These are phyloP conservation scores for Platyrinchus mystaceus DNA, from an alignment of 2,797 vertebrate species.

Conservation along the genomic window DNA sequence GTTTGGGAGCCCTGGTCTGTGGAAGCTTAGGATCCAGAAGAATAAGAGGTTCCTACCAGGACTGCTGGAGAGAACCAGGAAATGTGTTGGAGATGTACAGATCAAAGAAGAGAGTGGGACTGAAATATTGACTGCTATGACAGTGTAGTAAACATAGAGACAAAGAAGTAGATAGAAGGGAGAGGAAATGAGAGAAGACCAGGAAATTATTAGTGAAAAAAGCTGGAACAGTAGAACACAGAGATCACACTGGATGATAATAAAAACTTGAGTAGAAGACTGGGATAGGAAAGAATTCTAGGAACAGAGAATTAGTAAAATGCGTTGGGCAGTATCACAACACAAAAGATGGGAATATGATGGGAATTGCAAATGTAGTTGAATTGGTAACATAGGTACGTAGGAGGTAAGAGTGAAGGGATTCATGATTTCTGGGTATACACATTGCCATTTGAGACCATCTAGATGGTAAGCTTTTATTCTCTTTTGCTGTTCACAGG, in stretches of 20 bases:
- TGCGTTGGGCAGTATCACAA: background rate
- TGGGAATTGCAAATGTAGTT: background rate
- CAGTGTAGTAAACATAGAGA: background rate
- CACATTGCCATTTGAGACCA: background rate
- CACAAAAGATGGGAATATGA: background rate
- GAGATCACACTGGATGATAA: background rate
- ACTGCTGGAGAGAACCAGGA: background rate
- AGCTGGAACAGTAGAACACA: background rate
- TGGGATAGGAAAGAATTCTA: background rate
- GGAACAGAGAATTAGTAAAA: background rate
- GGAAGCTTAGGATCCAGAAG: background rate
- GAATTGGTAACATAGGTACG: background rate
- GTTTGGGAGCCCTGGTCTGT: fast-evolving
- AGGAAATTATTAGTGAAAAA: background rate
- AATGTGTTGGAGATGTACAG: background rate
- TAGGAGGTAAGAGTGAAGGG: background rate
- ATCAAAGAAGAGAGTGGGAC: background rate
- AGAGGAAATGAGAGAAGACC: background rate
- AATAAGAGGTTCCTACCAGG: background rate
- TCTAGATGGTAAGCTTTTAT: background rate
- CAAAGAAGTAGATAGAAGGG: background rate
- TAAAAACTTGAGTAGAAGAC: background rate
- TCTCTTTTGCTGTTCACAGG: conserved; percentile 74
- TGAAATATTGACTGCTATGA: background rate
- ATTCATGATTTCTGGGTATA: background rate